A percentile compares a stretch with the other conserved stretches of the same genome.
These are phyloP conservation scores for Palythoa grandis DNA, from an alignment of 92 coral and sea anemone genomes.

Conservation along the genomic window DNA sequence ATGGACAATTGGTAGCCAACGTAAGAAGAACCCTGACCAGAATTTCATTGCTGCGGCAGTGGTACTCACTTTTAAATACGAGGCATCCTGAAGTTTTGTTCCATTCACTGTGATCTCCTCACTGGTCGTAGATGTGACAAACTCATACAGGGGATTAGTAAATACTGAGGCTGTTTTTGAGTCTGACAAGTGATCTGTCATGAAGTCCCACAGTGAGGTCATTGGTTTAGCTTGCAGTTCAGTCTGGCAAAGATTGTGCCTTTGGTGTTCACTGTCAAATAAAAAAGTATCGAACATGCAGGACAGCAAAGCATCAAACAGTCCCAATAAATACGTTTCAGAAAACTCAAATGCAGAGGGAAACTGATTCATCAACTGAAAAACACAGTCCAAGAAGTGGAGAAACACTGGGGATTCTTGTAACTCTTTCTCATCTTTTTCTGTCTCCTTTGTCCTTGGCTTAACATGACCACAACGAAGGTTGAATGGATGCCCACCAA, in stretches of 20 bases:
- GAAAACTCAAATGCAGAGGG: slow-evolving; percentile 98
- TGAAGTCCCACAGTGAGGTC: slow-evolving; percentile 91
- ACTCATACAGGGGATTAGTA: slow-evolving; percentile 89
- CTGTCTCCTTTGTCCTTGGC: slow-evolving; percentile 51
- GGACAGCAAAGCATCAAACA: slow-evolving; percentile 89
- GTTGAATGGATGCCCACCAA: slow-evolving; percentile 95
- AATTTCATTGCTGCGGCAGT: slow-evolving; percentile 88
- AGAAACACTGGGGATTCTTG: slow-evolving; percentile 92
- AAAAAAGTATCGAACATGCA: slow-evolving; percentile 95
- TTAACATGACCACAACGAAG: slow-evolving; percentile 86
- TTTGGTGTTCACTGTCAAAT: slow-evolving; percentile 89
- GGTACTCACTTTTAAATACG: slow-evolving; percentile 74
- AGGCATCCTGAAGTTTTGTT: slow-evolving; percentile 24
- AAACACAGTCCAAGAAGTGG: slow-evolving; percentile 97
- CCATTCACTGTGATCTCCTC: slow-evolving; percentile 56
- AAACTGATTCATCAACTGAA: slow-evolving; percentile 89
- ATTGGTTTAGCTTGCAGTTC: slow-evolving; percentile 68
- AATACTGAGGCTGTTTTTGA: slow-evolving; percentile 78
- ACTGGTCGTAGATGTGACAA: slow-evolving; percentile 45
- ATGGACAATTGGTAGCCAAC: slow-evolving; percentile 95
- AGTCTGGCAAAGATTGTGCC: slow-evolving; percentile 57
- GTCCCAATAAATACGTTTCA: slow-evolving; percentile 86
- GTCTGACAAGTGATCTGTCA: slow-evolving; percentile 83
- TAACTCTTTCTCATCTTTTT: slow-evolving; percentile 77
- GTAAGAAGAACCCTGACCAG: slow-evolving; percentile 90